phyloP scores from a whole-genome alignment of 2,797 vertebrate genomes.

The Prunella strophiata region DNA sequence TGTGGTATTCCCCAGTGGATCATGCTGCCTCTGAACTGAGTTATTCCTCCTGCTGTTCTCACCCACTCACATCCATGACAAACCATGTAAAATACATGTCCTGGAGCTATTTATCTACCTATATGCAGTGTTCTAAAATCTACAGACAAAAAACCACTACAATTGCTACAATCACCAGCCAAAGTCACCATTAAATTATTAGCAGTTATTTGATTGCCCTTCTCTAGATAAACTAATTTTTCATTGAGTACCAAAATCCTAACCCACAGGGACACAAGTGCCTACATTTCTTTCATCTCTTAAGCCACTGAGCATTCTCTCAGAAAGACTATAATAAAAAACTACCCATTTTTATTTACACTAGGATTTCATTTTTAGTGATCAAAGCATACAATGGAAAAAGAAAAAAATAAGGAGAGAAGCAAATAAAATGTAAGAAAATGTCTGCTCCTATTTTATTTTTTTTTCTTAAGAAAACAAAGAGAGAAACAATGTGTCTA shows the following conservation, averaged over 20 bases:
- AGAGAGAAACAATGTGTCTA: background rate
- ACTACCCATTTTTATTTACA: background rate
- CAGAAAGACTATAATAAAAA: background rate
- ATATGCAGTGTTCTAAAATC: background rate
- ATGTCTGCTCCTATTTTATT: background rate
- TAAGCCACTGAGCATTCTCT: background rate
- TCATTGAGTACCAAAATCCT: background rate
- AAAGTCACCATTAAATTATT: background rate
- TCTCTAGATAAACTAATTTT: background rate
- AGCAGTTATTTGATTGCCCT: background rate
- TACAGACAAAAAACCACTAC: background rate
- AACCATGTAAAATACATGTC: background rate
- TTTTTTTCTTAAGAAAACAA: background rate
- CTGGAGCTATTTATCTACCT: background rate
- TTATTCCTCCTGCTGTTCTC: background rate
- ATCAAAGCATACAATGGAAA: background rate
- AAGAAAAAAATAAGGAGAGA: background rate
- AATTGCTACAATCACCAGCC: background rate
- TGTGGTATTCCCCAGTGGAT: background rate
- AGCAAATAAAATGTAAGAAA: background rate
- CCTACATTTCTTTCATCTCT: background rate
- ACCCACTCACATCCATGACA: background rate
- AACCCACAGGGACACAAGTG: background rate
- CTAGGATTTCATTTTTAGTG: background rate
- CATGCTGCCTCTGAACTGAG: background rate